Percentiles rank a stretch among this genome's conserved stretches.
These are phyloP conservation scores for Lycopodina hypogea DNA, from an alignment of 37 sponge, comb jelly and placozoan species.

Conservation along the genomic window DNA sequence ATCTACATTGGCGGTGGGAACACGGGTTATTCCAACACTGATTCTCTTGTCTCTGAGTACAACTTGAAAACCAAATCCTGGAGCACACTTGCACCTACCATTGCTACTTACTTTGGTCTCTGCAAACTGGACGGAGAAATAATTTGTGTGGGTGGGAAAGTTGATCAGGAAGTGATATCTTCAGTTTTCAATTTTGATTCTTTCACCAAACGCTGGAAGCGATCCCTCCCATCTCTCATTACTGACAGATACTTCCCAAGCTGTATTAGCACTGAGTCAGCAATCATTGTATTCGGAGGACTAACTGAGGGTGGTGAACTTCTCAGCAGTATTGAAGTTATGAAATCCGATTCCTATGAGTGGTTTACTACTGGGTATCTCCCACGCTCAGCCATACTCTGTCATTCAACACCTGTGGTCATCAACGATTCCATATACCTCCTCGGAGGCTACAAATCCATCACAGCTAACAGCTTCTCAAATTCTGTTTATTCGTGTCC, in stretches of 20 bases:
- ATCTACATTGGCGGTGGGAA: conserved; percentile 43
- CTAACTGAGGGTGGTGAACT: not conserved
- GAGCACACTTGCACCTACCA: conserved; percentile 5
- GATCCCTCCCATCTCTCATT: conserved; percentile 23
- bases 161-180: not conserved
- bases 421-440: conserved; percentile 28
- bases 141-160: conserved; percentile 31
- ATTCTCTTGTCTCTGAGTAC: conserved; percentile 27
- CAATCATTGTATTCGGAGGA: conserved; percentile 30
- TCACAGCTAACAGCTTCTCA: conserved; percentile 15
- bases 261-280: not conserved
- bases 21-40: conserved; percentile 10
- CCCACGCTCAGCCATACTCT: not conserved
- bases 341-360: conserved; percentile 1
- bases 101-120: conserved; percentile 22
- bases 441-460: conserved; percentile 40
- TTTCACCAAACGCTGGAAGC: conserved; percentile 34
- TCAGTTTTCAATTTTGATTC: conserved; percentile 11
- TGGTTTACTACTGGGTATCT: conserved; percentile 23
- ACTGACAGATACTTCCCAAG: conserved; percentile 9
- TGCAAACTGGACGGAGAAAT: conserved; percentile 29
- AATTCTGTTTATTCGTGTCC: not conserved
- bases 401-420: not conserved
- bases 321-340: conserved; percentile 24
- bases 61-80: conserved; percentile 15